These are phyloP conservation scores for Maniola jurtina DNA, from an alignment of 1,140 invertebrate species.

Conservation along the genomic window DNA sequence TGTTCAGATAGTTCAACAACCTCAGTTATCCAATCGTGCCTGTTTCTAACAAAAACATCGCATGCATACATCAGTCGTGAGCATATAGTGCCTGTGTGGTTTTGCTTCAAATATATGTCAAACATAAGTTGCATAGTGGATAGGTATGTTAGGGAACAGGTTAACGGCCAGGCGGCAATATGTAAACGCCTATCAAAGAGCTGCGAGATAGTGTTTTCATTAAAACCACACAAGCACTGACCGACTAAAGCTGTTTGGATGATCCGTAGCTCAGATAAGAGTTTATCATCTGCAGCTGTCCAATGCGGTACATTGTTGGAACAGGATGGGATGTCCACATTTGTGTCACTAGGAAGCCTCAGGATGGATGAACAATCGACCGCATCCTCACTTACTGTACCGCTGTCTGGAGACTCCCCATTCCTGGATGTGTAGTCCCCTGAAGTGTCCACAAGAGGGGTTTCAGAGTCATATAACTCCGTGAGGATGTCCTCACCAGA, in stretches of 20 bases:
- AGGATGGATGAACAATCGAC: conserved; percentile 69
- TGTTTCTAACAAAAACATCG: conserved; percentile 88
- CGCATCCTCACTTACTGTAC: conserved; percentile 74
- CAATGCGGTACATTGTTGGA: conserved; percentile 56
- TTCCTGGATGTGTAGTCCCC: conserved; percentile 62
- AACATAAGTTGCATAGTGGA: conserved; percentile 90
- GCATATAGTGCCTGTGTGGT: conserved; percentile 88
- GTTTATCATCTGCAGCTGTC: conserved; percentile 61
- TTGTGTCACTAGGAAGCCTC: conserved; percentile 51
- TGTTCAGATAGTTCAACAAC: conserved; percentile 88
- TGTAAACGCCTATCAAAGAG: conserved; percentile 84
- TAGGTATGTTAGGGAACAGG: conserved; percentile 86
- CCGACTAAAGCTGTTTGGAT: conserved; percentile 83
- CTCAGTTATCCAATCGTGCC: conserved; percentile 89
- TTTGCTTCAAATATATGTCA: conserved; percentile 91
- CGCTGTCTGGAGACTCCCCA: conserved; percentile 71
- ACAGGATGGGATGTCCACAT: conserved; percentile 58
- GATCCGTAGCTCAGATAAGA: conserved; percentile 57
- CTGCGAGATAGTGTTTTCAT: conserved; percentile 83
- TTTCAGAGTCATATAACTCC: conserved; percentile 65
- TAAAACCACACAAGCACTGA: conserved; percentile 88
- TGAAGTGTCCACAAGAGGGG: conserved; percentile 51
- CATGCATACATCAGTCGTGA: conserved; percentile 87
- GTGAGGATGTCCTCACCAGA: conserved; percentile 64
- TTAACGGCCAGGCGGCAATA: conserved; percentile 85